Evolutionary conservation across 2,113 vertebrate species (phyloP).

Genomic region (Vombatus ursinus): DNA sequence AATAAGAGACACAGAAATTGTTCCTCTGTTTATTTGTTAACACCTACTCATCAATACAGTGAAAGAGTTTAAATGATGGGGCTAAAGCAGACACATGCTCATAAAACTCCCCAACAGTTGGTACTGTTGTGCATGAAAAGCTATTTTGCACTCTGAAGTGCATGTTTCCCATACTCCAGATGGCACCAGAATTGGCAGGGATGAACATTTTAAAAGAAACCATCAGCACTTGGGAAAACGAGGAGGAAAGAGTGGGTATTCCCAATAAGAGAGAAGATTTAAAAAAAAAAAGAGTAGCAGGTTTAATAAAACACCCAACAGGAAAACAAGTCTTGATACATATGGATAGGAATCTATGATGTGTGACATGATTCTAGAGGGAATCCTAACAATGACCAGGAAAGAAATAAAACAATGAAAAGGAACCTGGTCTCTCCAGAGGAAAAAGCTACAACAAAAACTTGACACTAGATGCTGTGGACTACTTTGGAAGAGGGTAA

Average conservation of each 20-base stretch:
- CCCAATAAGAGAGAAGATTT: background rate
- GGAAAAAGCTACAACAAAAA: background rate
- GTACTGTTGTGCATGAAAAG: background rate
- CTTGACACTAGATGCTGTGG: background rate
- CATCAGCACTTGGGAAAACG: background rate
- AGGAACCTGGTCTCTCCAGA: background rate
- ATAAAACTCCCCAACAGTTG: background rate
- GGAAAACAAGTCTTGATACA: background rate
- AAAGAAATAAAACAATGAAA: background rate
- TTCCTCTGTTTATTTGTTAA: background rate
- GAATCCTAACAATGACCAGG: background rate
- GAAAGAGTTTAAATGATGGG: background rate
- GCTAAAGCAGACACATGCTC: background rate
- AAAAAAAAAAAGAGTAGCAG: background rate
- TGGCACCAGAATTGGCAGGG: background rate
- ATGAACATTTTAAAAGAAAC: background rate
- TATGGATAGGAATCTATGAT: background rate
- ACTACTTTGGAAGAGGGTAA: background rate
- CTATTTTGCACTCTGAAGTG: background rate
- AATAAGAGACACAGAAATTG: background rate
- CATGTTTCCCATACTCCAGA: background rate
- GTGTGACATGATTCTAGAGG: background rate
- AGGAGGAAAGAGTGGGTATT: background rate
- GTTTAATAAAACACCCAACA: background rate
- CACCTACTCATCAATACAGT: background rate